phyloP scores from a whole-genome alignment of 2,113 vertebrate genomes.

The Nibea albiflora region DNA sequence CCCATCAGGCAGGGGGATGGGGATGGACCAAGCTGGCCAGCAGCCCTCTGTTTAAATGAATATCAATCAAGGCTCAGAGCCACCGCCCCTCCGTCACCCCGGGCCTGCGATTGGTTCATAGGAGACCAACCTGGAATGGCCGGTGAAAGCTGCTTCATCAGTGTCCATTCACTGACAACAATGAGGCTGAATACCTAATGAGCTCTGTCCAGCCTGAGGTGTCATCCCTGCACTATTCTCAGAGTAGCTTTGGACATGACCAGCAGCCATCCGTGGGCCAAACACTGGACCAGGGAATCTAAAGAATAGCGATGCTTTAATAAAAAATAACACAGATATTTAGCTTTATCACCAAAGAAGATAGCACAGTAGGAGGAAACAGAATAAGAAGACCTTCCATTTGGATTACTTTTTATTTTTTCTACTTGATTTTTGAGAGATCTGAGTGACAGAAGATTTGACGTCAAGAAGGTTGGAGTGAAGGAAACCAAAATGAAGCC shows the following conservation, averaged over 20 bases:
- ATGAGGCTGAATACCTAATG: conserved; percentile 78
- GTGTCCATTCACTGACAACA: conserved; percentile 68
- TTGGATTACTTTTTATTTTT: conserved; percentile 46
- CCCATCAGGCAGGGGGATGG: conserved; percentile 30
- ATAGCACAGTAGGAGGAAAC: neutral
- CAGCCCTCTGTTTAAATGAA: conserved; percentile 58
- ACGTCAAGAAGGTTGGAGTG: conserved; percentile 10
- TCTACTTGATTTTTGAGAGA: conserved; percentile 22
- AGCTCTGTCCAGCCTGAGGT: conserved; percentile 51
- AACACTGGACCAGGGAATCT: conserved; percentile 46
- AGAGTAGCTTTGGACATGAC: conserved; percentile 71
- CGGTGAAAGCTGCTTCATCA: conserved; percentile 44
- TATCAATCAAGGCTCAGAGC: conserved; percentile 59
- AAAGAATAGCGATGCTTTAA: conserved; percentile 65
- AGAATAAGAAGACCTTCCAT: neutral
- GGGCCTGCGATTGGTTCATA: conserved; percentile 59
- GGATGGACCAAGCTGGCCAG: conserved; percentile 26
- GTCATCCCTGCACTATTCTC: conserved; percentile 47
- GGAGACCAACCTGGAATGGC: conserved; percentile 55
- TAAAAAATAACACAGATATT: neutral
- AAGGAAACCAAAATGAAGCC: conserved; percentile 77
- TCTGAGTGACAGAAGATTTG: conserved; percentile 35
- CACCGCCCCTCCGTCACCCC: conserved; percentile 16
- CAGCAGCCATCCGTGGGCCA: conserved; percentile 63
- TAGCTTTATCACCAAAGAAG: conserved; percentile 56